Base-by-base conservation (phyloP, 2,113 vertebrate species). In the Pao palembangensis region DNA sequence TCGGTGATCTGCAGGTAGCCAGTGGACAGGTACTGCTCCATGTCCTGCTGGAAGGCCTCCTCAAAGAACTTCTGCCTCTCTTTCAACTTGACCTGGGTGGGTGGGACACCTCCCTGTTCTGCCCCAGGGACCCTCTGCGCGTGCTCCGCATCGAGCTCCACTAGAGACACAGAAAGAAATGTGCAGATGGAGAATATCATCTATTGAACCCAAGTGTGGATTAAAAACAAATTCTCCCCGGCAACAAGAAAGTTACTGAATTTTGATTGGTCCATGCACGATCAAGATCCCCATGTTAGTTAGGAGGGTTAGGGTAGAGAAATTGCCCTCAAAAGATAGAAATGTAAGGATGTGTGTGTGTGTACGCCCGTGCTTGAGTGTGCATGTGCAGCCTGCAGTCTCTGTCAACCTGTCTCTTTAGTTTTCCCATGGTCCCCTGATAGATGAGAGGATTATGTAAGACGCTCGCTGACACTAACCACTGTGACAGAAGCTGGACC, bases 11-110 rank as follows among this genome's bases (percentile, higher is more conserved):
- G 96, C 83, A 99, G 88, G 87, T 95, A 96, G 17, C 97, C 96
- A 0, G 95, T 94, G 49, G 95, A 96, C 34, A 99, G 91, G 80
- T 99, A 99, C 43, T 98, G 96, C 69, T 99, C 97, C 96, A 99
- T 94, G 80, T 99, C 97, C 80, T 99, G 96, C 87, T 99, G 97
- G 78, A 98, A 99, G 44, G 95, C 94, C 76, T 99, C 97, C 86
- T 99, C 97, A 34, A 99, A 98, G 80, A 96, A 95, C 89, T 95
- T 97, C 90, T 99, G 96, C 44, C 94, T 91, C 41, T 99, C 97
- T 79, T 94, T 98, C 59, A 96, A 88, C 86, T 96, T 98, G 83
- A 93, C 84, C 75, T 96, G 89, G 16, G 83, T 58, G 5, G 73
- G 54, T 1, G 62, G 67, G n/a, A 74, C 92, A 61, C 93, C 94